Evolutionary conservation across 2,113 vertebrate species (phyloP), one percentile per base, ranked within the genome.

Genomic region (Hepsetus odoe): DNA sequence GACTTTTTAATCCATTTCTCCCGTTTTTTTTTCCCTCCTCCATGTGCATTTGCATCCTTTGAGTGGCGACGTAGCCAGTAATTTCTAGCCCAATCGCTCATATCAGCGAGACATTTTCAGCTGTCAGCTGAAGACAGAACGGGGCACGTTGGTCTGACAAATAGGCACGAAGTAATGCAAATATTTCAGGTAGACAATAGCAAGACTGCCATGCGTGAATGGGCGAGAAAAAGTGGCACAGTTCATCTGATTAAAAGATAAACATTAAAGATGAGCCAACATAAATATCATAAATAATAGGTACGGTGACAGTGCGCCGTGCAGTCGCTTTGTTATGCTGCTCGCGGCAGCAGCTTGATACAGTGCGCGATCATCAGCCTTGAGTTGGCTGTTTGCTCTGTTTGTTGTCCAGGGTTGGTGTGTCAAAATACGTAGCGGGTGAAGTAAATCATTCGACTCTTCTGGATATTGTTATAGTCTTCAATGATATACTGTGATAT

Each of bases 31-130:
- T 84, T 89, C 84, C 85, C 85, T 74, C 85, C 88, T 74, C 85
- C 88, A 84, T 86, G 84, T 83, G 46, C 85, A 83, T 79, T 58
- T 35, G 82, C 79, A 87, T 88, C 85, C 81, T 83, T 88, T 86
- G 32, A 58, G 53, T 76, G 85, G 85, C 73, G 83, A 83, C 76
- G 75, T 80, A 74, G 84, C 78, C 85, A 83, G 84, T 87, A 85
- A 88, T 90, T 86, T 10, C 82, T 82, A 71, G 79, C 79, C 79
- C 80, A 32, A 85, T 90, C 85, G 90, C 82, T 80, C 85, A 64
- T 90, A 87, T 92, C 90, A 90, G 85, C 83, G 77, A 90, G 83
- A 90, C 74, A 71, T 84, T 82, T 82, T 77, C 58, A 77, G 69
- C 66, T 76, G 86, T 85, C 84, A 89, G 76, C 83, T 83, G 80